phyloP scores from a whole-genome alignment of 37 sponge, comb jelly and placozoan species.

The Geodia barretti region DNA sequence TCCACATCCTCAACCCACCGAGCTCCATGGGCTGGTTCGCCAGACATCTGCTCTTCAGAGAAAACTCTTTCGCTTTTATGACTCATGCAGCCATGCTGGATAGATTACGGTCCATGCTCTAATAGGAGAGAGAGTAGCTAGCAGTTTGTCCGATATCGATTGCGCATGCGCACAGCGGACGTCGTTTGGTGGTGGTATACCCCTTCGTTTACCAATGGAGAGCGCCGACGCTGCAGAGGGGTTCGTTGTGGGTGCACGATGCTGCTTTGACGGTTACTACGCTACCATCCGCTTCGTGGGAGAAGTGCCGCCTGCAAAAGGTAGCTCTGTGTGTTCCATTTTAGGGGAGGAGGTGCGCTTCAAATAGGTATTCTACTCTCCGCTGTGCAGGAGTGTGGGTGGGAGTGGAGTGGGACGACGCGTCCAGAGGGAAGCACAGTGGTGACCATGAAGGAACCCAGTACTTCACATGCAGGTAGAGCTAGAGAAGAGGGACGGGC shows the following conservation, averaged over 20 bases:
- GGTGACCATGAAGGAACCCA: slow-evolving; percentile 81
- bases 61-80: slow-evolving; percentile 60
- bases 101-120: not conserved
- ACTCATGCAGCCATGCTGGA: slow-evolving; percentile 59
- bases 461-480: slow-evolving; percentile 89
- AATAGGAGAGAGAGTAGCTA: too few relatives aligned
- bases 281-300: slow-evolving; percentile 78
- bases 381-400: slow-evolving; percentile 80
- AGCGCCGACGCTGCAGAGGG: not conserved
- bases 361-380: not conserved
- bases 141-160: too few relatives aligned
- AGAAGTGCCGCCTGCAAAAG: slow-evolving; percentile 69
- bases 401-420: slow-evolving; percentile 97
- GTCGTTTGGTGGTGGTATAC: too few relatives aligned
- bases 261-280: slow-evolving; percentile 53
- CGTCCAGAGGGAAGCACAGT: slow-evolving; percentile 86
- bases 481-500: not conserved
- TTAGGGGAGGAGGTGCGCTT: not conserved
- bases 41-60: slow-evolving; percentile 52
- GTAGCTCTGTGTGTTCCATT: too few relatives aligned
- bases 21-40: slow-evolving; percentile 65
- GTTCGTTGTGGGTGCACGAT: slow-evolving; percentile 37
- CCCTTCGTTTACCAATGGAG: too few relatives aligned
- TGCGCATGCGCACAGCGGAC: too few relatives aligned
- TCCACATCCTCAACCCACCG: slow-evolving; percentile 76